phyloP scores from a whole-genome alignment of 2,113 vertebrate species.

The Rhabdomys dilectus region DNA sequence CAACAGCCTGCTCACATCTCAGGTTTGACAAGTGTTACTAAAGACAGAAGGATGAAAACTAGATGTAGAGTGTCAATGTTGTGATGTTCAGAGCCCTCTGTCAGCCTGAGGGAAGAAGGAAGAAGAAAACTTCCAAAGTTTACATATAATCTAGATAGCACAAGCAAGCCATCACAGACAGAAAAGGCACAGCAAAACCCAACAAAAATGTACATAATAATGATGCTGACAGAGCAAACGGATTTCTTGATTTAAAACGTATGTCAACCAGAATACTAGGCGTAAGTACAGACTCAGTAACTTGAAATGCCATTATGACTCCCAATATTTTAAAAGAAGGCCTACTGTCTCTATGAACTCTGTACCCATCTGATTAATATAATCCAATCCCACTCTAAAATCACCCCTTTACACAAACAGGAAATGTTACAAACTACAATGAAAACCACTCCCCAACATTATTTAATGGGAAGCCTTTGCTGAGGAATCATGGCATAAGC shows the following conservation, averaged over 20 bases:
- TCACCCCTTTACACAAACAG: not conserved
- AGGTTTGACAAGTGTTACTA: constrained; percentile 13
- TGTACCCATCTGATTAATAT: not conserved
- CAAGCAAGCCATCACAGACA: not conserved
- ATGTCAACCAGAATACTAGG: not conserved
- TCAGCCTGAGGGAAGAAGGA: not conserved
- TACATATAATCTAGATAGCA: constrained; percentile 7
- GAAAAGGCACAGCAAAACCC: constrained; percentile 24
- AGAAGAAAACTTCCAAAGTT: not conserved
- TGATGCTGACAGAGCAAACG: not conserved
- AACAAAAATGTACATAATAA: not conserved
- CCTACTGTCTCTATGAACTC: constrained; percentile 35
- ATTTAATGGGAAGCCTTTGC: constrained; percentile 19
- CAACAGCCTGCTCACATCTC: constrained; percentile 21
- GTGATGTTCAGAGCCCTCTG: constrained; percentile 25
- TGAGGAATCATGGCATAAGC: not conserved
- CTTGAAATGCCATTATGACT: constrained; percentile 27
- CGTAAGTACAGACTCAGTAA: not conserved
- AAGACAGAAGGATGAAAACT: constrained; percentile 13
- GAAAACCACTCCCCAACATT: not conserved
- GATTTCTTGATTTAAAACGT: constrained; percentile 14
- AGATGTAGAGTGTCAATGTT: not conserved
- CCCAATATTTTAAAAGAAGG: constrained; percentile 20
- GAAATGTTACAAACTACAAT: not conserved
- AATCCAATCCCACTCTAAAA: not conserved